phyloP scores from a whole-genome alignment of 2,113 vertebrate species.

The Rhodinocichla rosea region DNA sequence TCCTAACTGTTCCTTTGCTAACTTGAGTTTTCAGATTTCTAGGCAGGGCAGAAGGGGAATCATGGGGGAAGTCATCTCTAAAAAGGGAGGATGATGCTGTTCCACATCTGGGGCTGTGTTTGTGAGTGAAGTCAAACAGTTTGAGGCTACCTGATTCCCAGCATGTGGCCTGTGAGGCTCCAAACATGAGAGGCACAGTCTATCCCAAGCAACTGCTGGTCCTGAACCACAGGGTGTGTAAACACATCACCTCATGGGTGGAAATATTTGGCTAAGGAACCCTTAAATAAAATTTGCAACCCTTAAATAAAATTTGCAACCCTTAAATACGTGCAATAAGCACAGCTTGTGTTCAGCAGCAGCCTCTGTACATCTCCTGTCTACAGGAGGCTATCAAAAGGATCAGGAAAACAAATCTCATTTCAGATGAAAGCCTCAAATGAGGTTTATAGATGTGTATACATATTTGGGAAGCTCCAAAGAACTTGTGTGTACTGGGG shows the following conservation, averaged over 20 bases:
- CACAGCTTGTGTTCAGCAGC: neutral
- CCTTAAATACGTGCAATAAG: neutral
- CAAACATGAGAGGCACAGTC: neutral
- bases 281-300: neutral
- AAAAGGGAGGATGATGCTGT: neutral
- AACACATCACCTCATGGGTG: conserved; percentile 25
- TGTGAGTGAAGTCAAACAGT: neutral
- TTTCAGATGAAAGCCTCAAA: neutral
- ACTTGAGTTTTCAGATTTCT: neutral
- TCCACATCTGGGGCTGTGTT: neutral
- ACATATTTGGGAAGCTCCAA: neutral
- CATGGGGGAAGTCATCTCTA: neutral
- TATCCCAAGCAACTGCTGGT: neutral
- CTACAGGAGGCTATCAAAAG: neutral
- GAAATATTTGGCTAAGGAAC: conserved; percentile 9
- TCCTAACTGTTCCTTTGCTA: neutral
- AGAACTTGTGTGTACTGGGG: neutral
- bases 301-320: neutral
- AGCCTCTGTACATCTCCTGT: neutral
- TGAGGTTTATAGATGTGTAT: neutral
- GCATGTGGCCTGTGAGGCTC: neutral
- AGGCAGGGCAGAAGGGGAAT: neutral
- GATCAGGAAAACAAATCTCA: conserved; percentile 3
- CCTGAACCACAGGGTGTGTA: neutral
- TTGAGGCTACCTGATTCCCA: conserved; percentile 8